Conservation (phyloP, 2,888 invertebrate species). For the Abrostola tripartita region DNA sequence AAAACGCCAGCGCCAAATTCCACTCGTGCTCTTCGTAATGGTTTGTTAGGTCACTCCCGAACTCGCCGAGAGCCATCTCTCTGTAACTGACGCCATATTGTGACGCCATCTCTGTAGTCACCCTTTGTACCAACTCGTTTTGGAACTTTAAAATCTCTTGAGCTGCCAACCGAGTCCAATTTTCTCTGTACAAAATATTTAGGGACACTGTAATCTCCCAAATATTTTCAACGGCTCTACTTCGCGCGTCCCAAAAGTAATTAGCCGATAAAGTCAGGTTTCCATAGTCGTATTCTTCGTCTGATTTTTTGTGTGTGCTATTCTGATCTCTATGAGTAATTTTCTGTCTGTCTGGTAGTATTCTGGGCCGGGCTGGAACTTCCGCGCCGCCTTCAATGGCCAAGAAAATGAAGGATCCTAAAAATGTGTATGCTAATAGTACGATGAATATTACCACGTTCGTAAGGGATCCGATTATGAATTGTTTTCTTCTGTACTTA, state of each 20-base stretch:
- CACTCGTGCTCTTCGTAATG: slow-evolving; percentile 92
- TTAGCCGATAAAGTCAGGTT: slow-evolving; percentile 82
- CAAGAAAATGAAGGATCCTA: slow-evolving; percentile 94
- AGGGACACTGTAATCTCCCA: slow-evolving; percentile 96
- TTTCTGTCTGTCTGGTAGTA: slow-evolving; percentile 85
- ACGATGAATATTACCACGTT: slow-evolving; percentile 95
- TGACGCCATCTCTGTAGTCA: slow-evolving; percentile 93
- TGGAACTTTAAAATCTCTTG: slow-evolving; percentile 94
- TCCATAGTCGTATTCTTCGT: slow-evolving; percentile 79
- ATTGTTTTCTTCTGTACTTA: slow-evolving; percentile 88
- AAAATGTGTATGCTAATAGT: slow-evolving; percentile 93
- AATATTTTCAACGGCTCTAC: slow-evolving; percentile 93
- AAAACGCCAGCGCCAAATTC: slow-evolving; percentile 96
- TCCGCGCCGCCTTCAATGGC: slow-evolving; percentile 93
- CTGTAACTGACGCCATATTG: slow-evolving; percentile 87
- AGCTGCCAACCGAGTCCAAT: slow-evolving; percentile 95
- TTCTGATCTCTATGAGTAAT: slow-evolving; percentile 85
- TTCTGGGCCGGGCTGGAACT: slow-evolving; percentile 83
- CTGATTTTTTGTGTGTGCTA: slow-evolving; percentile 76
- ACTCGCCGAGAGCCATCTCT: slow-evolving; percentile 86
- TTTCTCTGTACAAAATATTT: slow-evolving; percentile 96
- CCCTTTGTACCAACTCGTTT: slow-evolving; percentile 93
- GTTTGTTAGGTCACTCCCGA: slow-evolving; percentile 77
- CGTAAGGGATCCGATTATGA: slow-evolving; percentile 92
- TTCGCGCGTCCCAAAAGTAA: slow-evolving; percentile 86